A percentile compares a stretch with the other conserved stretches of the same genome.
phyloP scores from a whole-genome alignment of 2,797 vertebrate genomes.

The Danionella dracula region DNA sequence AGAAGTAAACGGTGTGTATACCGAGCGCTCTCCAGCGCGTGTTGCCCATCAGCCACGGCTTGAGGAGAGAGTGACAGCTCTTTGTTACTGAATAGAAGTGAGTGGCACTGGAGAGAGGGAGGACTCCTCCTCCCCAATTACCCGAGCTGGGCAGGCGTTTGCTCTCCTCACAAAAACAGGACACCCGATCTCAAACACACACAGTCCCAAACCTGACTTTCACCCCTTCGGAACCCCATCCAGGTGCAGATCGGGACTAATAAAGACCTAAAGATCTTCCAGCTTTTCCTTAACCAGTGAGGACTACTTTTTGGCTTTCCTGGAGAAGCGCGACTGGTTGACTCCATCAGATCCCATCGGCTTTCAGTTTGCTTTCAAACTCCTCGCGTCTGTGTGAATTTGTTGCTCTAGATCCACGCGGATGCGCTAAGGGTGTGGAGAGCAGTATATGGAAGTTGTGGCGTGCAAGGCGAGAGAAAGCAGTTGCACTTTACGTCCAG shows the following conservation, averaged over 20 bases:
- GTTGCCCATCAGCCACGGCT: constrained; percentile 76
- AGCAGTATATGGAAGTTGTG: constrained; percentile 98
- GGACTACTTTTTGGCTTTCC: constrained; percentile 60
- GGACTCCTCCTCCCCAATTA: constrained; percentile 98
- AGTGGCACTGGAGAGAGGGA: constrained; percentile 75
- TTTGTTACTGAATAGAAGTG: constrained; percentile 97
- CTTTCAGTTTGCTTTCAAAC: constrained; percentile 47
- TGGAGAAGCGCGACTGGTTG: constrained; percentile 51
- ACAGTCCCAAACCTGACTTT: constrained; percentile 91
- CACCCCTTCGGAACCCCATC: constrained; percentile 79
- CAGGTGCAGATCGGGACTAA: constrained; percentile 70
- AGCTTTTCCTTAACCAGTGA: constrained; percentile 67
- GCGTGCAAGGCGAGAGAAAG: constrained; percentile 92
- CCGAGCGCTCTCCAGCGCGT: constrained; percentile 66
- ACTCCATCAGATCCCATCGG: constrained; percentile 54
- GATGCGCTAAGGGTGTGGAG: constrained; percentile 82
- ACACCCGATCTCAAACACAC: constrained; percentile 79
- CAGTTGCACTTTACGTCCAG: constrained; percentile 93
- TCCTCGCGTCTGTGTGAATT: constrained; percentile 52
- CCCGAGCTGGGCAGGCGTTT: constrained; percentile 94
- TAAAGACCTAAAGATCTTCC: constrained; percentile 52
- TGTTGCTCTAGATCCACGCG: constrained; percentile 66
- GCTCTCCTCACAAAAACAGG: constrained; percentile 86
- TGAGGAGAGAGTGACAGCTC: constrained; percentile 90
- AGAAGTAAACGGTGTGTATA: constrained; percentile 61